A percentile compares a stretch with the other conserved stretches of the same genome.
These are phyloP conservation scores for Leptobrachium ailaonicum DNA, from an alignment of 2,113 vertebrate species.

Conservation along the genomic window DNA sequence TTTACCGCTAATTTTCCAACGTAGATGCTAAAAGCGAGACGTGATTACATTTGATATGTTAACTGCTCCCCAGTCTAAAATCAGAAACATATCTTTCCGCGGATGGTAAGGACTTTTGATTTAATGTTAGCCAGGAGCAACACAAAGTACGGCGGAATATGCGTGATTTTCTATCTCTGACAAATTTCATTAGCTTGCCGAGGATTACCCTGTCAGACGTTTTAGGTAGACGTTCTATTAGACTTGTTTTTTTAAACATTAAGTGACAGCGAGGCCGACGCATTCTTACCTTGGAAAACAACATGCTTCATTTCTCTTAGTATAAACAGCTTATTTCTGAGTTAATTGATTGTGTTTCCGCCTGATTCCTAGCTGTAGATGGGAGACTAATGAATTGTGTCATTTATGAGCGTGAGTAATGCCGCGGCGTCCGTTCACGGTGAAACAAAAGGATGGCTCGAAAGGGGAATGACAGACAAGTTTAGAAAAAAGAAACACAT, in stretches of 20 bases:
- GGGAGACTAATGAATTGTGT: too few relatives aligned
- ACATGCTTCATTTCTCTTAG: slow-evolving; percentile 28
- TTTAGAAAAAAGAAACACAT: too few relatives aligned
- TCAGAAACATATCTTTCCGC: slow-evolving; percentile 39
- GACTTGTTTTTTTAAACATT: slow-evolving; percentile 39
- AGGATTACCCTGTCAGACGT: slow-evolving; percentile 40
- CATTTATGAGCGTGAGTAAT: too few relatives aligned
- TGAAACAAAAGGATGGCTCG: too few relatives aligned
- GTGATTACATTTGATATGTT: slow-evolving; percentile 45
- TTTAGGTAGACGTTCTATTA: slow-evolving; percentile 45
- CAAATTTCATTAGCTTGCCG: slow-evolving; percentile 39
- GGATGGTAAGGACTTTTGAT: slow-evolving; percentile 44
- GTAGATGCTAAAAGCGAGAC: slow-evolving; percentile 28
- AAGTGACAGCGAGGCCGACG: slow-evolving; percentile 41
- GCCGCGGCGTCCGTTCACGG: too few relatives aligned
- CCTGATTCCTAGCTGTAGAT: too few relatives aligned
- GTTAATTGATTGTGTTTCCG: slow-evolving; percentile 16
- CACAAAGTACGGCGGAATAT: slow-evolving; percentile 31
- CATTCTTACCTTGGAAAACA: slow-evolving; percentile 40
- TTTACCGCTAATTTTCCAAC: slow-evolving; percentile 16
- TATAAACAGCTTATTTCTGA: slow-evolving; percentile 7
- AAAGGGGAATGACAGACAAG: too few relatives aligned
- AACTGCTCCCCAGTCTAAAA: slow-evolving; percentile 45
- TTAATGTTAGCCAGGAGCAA: slow-evolving; percentile 41
- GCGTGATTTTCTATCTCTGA: slow-evolving; percentile 37